Evolutionary conservation across 2,113 vertebrate genomes (phyloP), one percentile per base, ranked within the genome.

Genomic region (Mixornis gularis): DNA sequence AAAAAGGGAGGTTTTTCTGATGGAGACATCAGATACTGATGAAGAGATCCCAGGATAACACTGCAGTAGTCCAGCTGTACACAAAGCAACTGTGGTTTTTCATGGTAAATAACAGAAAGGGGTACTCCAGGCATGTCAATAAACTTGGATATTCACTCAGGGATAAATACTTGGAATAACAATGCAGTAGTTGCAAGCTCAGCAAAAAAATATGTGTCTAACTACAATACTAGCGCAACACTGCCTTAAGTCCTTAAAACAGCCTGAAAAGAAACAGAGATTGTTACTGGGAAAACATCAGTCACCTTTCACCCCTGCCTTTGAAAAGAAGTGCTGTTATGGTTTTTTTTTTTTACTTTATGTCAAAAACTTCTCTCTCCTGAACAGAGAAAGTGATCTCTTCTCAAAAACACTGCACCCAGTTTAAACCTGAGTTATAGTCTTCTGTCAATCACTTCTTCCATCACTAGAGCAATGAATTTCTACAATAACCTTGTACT

Each of bases 401-500:
- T 90, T 79, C 77, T 79, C 2, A 2, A 87, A 87, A 76, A 87
- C 10, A 41, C 41, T 12, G 32, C 12, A 14, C 40, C 83, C 36
- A 16, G 34, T 93, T 91, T 91, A 91, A 93, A 81, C 63, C 69
- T 59, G 34, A 87, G 65, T 89, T 77, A 73, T 9, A 51, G 63
- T 59, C 26, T 53, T 56, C 84, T 59, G 63, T 65, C 87, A 87
- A 56, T 77, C 89, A 85, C 58, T 63, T 87, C 55, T 87, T 90
- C 73, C 38, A 85, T 48, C 63, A 70, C 60, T 25, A 59, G 58
- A 85, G 74, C 87, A 78, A 78, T 78, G 43, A 95, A 79, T 95
- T 90, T 89, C 77, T 89, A 40, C 38, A 72, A 63, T 92, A 92
- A 89, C 66, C 71, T 73, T 87, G 59, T 36, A 70, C 64, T 77